phyloP scores from a whole-genome alignment of 2,113 vertebrate genomes.

The Urocynchramus pylzowi region DNA sequence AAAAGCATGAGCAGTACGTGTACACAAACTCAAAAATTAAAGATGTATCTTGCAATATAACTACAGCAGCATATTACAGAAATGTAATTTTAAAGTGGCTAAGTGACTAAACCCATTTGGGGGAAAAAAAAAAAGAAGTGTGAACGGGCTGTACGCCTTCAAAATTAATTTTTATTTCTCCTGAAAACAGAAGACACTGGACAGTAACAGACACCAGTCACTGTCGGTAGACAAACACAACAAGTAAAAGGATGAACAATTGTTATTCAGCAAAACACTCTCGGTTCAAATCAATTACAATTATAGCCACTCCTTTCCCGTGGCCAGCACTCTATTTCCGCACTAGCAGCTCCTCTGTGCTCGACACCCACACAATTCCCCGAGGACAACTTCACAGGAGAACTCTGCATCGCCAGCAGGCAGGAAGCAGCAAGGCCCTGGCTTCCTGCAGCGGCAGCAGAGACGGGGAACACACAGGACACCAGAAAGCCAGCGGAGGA shows the following conservation, averaged over 20 bases:
- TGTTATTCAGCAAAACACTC: neutral
- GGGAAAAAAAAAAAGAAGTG: accelerated
- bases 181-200: neutral
- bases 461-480: accelerated
- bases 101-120: neutral
- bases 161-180: neutral
- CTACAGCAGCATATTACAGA: neutral
- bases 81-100: neutral
- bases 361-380: neutral
- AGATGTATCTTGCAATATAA: neutral
- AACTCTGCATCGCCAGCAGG: neutral
- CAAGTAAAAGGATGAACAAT: neutral
- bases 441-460: neutral
- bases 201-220: neutral
- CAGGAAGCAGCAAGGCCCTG: neutral
- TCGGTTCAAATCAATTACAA: accelerated
- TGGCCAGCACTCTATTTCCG: neutral
- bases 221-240: neutral
- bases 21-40: neutral
- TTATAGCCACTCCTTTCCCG: neutral
- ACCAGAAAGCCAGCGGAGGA: accelerated
- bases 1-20: neutral
- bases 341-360: neutral
- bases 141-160: neutral
- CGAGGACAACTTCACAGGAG: accelerated